Conservation (phyloP, 2,888 invertebrate species). For the Drosophila emarginata region DNA sequence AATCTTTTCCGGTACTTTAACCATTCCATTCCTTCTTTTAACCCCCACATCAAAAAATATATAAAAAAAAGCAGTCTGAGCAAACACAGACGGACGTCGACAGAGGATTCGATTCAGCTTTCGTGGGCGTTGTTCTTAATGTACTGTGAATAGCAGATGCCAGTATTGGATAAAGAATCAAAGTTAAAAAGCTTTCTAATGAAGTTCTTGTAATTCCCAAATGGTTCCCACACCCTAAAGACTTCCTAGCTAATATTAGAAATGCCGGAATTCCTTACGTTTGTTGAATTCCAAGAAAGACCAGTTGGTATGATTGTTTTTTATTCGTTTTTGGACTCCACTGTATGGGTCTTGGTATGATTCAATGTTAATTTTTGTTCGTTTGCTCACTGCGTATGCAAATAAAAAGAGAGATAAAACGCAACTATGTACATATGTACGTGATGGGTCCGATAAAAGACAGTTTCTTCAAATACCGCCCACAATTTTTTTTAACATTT, state of each 20-base stretch:
- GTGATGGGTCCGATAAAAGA: slow-evolving; percentile 63
- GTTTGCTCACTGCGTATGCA: slow-evolving; percentile 63
- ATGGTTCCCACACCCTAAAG: neutral
- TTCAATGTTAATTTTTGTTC: slow-evolving; percentile 49
- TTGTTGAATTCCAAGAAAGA: neutral
- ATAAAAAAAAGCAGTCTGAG: no score
- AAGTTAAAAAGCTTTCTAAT: no score
- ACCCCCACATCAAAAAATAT: slow-evolving; percentile 32
- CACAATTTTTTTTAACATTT: slow-evolving; percentile 58
- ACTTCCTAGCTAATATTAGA: neutral
- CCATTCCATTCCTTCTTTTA: slow-evolving; percentile 9
- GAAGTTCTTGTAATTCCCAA: neutral
- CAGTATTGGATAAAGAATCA: neutral
- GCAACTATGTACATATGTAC: no score
- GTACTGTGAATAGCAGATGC: slow-evolving; percentile 20
- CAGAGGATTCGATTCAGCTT: slow-evolving; percentile 38
- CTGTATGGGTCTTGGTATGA: slow-evolving; percentile 36
- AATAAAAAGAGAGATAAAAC: slow-evolving; percentile 62
- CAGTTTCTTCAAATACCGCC: slow-evolving; percentile 59
- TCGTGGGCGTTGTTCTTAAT: slow-evolving; percentile 38
- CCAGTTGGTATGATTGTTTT: neutral
- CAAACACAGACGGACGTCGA: slow-evolving; percentile 48
- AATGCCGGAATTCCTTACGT: neutral
- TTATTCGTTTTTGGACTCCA: slow-evolving; percentile 13
- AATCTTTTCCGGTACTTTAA: slow-evolving; percentile 66